Base-by-base conservation (phyloP, 2,888 invertebrate genomes). In the Rhimphoctona megacephalus region DNA sequence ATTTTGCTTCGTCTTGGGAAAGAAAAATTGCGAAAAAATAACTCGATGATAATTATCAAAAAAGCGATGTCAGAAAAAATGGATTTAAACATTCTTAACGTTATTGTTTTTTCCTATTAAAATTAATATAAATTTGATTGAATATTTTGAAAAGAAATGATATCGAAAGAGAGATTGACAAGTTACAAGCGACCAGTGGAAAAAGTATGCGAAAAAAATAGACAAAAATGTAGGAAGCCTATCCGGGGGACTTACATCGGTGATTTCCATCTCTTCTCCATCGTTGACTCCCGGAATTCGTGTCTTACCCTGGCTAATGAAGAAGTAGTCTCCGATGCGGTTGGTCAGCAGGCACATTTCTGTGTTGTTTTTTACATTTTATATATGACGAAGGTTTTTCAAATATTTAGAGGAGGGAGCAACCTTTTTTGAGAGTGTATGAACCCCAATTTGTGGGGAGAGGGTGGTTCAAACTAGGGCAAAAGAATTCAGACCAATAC, bases 251-350 rank as follows among this genome's bases (percentile, higher is more conserved):
- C 97, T 98, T 97, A 98, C 98, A 95, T 97, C 97, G 94, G 97
- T 98, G 94, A 96, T 95, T 94, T 96, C 96, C 96, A 98, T 97
- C 95, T 98, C 98, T 95, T 97, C 97, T 93, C 96, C 96, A 96
- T 99, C 99, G 96, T 99, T 98, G 95, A 99, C 97, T 95, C 97
- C 98, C 95, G 98, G 98, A 95, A 99, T 98, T 95, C 97, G 96
- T 94, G 97, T 97, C 96, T 98, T 98, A 95, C 99, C 99, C 96
- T 98, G 98, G 96, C 97, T 97, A 96, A 98, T 97, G 96, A 97
- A 97, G 95, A 96, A 96, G 96, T 98, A 99, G 95, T 97, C 97
- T 94, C 96, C 96, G 95, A 98, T 97, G 95, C 97, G 97, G 95
- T 97, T 96, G 95, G 96, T 96, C 95, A 98, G 96, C 95, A 97